Conservation (phyloP, 2,797 vertebrate species). For the Sebastes umbrosus region DNA sequence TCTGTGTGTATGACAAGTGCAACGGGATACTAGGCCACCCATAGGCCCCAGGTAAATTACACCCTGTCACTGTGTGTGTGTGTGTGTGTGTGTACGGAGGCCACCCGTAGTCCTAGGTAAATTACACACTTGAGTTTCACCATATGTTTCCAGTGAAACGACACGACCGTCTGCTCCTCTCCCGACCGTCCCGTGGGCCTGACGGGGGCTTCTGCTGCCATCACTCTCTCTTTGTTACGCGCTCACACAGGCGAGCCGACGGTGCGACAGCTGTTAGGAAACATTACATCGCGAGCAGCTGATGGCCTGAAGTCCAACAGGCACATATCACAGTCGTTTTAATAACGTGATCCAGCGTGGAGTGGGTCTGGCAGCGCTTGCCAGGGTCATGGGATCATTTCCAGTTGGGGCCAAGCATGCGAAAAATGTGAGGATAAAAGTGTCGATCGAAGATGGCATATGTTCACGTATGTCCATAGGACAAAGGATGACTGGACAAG, state of each 20-base stretch:
- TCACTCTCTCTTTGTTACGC: conserved; percentile 70
- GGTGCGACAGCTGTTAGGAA: conserved; percentile 72
- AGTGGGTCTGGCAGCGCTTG: conserved; percentile 11
- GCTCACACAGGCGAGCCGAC: conserved; percentile 36
- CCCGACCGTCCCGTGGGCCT: conserved; percentile 67
- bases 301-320: conserved; percentile 61
- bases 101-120: conserved; percentile 79
- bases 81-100: conserved; percentile 29
- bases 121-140: conserved; percentile 84
- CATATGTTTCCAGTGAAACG: conserved; percentile 80
- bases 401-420: conserved; percentile 29
- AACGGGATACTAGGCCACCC: conserved; percentile 77
- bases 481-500: background rate
- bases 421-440: conserved; percentile 41
- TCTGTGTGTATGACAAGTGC: conserved; percentile 71
- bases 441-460: background rate
- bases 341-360: conserved; percentile 40
- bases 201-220: conserved; percentile 72
- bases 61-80: conserved; percentile 60
- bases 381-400: conserved; percentile 39
- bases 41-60: conserved; percentile 80
- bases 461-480: background rate
- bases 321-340: conserved; percentile 50
- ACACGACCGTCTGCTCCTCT: conserved; percentile 75
- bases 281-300: conserved; percentile 71